Evolutionary conservation across 2,888 invertebrate species (phyloP).

Genomic region (Eupithecia subumbrata): DNA sequence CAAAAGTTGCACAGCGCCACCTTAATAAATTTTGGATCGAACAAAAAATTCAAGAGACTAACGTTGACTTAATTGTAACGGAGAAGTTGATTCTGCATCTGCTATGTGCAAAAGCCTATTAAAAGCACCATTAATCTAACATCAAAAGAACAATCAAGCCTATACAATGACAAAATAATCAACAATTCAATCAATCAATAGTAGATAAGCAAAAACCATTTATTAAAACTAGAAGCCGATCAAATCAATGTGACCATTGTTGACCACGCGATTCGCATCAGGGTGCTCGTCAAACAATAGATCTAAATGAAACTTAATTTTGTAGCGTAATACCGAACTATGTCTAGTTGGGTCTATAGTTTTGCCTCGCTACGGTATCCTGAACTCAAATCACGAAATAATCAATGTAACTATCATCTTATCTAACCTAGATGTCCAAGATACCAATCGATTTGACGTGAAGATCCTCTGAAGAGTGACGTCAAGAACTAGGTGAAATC

Average conservation of each 20-base stretch:
- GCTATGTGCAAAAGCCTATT: neutral
- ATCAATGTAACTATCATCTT: slow-evolving; percentile 58
- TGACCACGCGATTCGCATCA: slow-evolving; percentile 55
- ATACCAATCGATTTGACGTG: slow-evolving; percentile 73
- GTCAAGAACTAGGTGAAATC: slow-evolving; percentile 55
- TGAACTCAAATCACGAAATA: slow-evolving; percentile 65
- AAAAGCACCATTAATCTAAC: neutral
- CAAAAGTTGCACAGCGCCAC: neutral
- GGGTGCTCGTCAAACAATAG: slow-evolving; percentile 8
- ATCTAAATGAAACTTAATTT: neutral
- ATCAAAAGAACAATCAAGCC: slow-evolving; percentile 21
- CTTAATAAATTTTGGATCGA: neutral
- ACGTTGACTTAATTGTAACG: neutral
- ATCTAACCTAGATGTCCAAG: slow-evolving; percentile 73
- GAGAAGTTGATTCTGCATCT: neutral
- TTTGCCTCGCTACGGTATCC: slow-evolving; percentile 12
- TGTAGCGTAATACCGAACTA: neutral
- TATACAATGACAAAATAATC: slow-evolving; percentile 24
- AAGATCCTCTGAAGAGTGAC: slow-evolving; percentile 65
- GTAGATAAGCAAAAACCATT: slow-evolving; percentile 30
- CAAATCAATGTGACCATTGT: slow-evolving; percentile 44
- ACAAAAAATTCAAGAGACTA: neutral
- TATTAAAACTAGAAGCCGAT: slow-evolving; percentile 40
- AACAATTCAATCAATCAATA: slow-evolving; percentile 26
- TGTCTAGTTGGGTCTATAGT: neutral